phyloP scores from a whole-genome alignment of 2,113 vertebrate genomes.

The Rhabdomys dilectus region DNA sequence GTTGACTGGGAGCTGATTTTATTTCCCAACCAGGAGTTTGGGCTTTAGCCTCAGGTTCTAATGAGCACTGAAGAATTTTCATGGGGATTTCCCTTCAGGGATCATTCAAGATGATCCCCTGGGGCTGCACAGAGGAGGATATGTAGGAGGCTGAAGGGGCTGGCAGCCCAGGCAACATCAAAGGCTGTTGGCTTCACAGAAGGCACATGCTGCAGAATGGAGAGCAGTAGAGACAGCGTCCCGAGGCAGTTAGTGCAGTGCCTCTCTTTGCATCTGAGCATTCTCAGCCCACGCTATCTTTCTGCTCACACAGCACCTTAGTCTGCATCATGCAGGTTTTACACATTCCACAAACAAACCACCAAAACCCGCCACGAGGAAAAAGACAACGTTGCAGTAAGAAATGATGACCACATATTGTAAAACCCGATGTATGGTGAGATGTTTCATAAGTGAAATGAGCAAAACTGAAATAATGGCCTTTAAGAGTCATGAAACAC shows the following conservation, averaged over 20 bases:
- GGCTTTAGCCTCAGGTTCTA: neutral
- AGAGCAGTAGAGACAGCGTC: neutral
- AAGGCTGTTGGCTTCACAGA: neutral
- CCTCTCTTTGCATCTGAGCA: neutral
- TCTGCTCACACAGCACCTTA: neutral
- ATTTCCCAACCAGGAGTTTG: neutral
- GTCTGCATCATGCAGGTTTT: neutral
- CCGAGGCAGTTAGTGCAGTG: neutral
- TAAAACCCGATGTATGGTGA: neutral
- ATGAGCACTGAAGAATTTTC: neutral
- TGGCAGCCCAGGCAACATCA: too few relatives aligned
- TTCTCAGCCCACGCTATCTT: neutral
- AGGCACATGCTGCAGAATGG: too few relatives aligned
- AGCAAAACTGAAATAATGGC: neutral
- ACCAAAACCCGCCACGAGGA: neutral
- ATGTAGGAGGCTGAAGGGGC: neutral
- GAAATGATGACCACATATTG: too few relatives aligned
- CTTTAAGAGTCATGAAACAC: neutral
- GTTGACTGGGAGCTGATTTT: too few relatives aligned
- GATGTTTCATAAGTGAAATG: neutral
- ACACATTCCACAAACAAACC: too few relatives aligned
- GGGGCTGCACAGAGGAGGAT: neutral
- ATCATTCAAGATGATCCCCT: neutral
- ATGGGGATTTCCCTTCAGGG: neutral
- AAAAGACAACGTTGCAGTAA: neutral